Conservation (phyloP, 2,888 invertebrate genomes). For the Orthosia cruda region DNA sequence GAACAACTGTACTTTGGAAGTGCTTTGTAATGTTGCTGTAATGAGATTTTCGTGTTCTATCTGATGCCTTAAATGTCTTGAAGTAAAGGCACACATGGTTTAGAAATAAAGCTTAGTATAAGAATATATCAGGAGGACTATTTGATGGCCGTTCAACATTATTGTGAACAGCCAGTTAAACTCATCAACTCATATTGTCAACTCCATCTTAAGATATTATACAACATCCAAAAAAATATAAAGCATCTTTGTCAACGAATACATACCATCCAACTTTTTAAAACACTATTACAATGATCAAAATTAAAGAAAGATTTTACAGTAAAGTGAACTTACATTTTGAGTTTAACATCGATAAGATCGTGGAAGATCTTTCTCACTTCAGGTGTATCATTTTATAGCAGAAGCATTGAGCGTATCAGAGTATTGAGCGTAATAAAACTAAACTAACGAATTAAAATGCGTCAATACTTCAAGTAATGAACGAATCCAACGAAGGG, state of each 20-base stretch:
- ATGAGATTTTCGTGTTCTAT: constrained; percentile 62
- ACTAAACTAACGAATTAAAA: constrained; percentile 27
- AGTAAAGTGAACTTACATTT: constrained; percentile 1
- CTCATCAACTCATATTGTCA: too few species aligned
- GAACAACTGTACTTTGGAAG: constrained; percentile 44
- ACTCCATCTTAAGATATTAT: not conserved
- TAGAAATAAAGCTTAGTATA: constrained; percentile 11
- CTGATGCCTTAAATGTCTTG: constrained; percentile 43
- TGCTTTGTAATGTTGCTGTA: constrained; percentile 55
- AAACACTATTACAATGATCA: not conserved
- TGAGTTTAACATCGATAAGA: constrained; percentile 1
- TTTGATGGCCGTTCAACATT: constrained; percentile 19
- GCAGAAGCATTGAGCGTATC: not conserved
- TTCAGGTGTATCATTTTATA: constrained; percentile 6
- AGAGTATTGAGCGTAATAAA: constrained; percentile 9
- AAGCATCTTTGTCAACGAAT: not conserved
- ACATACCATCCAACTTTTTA: not conserved
- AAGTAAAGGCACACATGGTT: constrained; percentile 32
- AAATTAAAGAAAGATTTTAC: not conserved
- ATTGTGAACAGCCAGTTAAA: not conserved
- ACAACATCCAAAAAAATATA: not conserved
- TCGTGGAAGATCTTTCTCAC: constrained; percentile 23
- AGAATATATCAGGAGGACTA: not conserved
- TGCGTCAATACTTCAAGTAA: constrained; percentile 3
- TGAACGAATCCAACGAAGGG: constrained; percentile 10